Evolutionary conservation across 2,797 vertebrate species (phyloP).

Genomic region (Sternarchorhynchus goeldii): DNA sequence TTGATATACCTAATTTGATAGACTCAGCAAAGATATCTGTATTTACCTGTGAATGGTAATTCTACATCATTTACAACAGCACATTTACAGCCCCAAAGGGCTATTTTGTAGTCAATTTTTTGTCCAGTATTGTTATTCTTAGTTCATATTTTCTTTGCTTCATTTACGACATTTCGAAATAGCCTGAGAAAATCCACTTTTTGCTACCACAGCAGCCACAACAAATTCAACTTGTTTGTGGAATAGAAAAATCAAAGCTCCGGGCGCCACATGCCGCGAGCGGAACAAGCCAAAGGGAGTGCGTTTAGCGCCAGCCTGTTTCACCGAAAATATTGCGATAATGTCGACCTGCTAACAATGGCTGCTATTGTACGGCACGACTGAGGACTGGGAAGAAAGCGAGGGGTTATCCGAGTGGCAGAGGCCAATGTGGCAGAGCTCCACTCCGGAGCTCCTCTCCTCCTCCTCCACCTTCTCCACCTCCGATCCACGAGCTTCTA

Average conservation of each 20-base stretch:
- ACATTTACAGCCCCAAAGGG: too few relatives aligned
- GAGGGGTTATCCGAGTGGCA: constrained; percentile 33
- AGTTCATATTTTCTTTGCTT: not conserved
- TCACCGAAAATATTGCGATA: constrained; percentile 46
- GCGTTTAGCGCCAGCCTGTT: constrained; percentile 42
- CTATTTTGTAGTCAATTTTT: too few relatives aligned
- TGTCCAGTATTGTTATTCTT: not conserved
- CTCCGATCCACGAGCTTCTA: constrained; percentile 28
- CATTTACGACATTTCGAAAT: not conserved
- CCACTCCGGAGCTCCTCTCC: constrained; percentile 1
- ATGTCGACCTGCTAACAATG: constrained; percentile 39
- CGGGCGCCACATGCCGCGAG: not conserved
- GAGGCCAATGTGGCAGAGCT: constrained; percentile 20
- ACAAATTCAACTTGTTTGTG: not conserved
- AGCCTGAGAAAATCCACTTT: not conserved
- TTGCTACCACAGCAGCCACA: not conserved
- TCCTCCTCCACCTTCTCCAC: not conserved
- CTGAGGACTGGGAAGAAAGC: not conserved
- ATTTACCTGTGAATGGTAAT: too few relatives aligned
- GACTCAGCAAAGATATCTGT: too few relatives aligned
- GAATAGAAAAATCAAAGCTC: not conserved
- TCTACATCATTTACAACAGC: too few relatives aligned
- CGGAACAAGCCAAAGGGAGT: constrained; percentile 19
- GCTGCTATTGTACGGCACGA: constrained; percentile 29
- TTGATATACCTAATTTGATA: too few relatives aligned